A percentile compares a stretch with the other conserved stretches of the same genome.
Conservation (phyloP, 1,140 invertebrate species). For the Drosophila albomicans region DNA sequence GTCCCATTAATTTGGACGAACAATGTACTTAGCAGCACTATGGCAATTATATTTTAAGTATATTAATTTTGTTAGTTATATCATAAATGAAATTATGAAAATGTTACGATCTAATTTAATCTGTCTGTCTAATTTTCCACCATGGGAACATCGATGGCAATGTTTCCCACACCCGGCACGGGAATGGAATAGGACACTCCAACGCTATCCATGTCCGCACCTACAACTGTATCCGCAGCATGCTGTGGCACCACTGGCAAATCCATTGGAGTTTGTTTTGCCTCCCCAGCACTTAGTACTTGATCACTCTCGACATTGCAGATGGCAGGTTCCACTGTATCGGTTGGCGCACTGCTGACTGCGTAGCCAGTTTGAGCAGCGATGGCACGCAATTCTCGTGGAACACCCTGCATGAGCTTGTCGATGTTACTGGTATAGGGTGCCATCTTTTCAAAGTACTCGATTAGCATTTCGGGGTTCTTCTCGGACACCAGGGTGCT, state of each 20-base stretch:
- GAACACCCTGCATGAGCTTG: slow-evolving; percentile 69
- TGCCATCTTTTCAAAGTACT: slow-evolving; percentile 78
- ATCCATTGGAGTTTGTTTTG: slow-evolving; percentile 48
- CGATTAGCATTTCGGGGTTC: slow-evolving; percentile 74
- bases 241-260: slow-evolving; percentile 29
- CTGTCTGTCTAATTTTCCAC: slow-evolving; percentile 53
- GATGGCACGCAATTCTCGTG: slow-evolving; percentile 59
- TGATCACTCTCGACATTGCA: slow-evolving; percentile 28
- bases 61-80: slow-evolving; percentile 4
- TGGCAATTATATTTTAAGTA: background rate
- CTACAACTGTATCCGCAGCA: slow-evolving; percentile 1
- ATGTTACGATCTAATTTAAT: background rate
- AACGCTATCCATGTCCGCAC: slow-evolving; percentile 55
- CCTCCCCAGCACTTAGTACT: slow-evolving; percentile 1
- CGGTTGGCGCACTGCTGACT: slow-evolving; percentile 14
- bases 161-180: slow-evolving; percentile 77
- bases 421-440: slow-evolving; percentile 67
- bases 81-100: slow-evolving; percentile 19
- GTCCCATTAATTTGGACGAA: slow-evolving; percentile 88
- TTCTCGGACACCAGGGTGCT: slow-evolving; percentile 65
- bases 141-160: slow-evolving; percentile 78
- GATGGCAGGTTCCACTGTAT: slow-evolving; percentile 28
- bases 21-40: slow-evolving; percentile 10
- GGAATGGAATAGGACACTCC: slow-evolving; percentile 77
- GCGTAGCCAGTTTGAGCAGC: slow-evolving; percentile 55